These are phyloP conservation scores for Pomacea canaliculata DNA, from an alignment of 2,888 invertebrate species.

Conservation along the genomic window DNA sequence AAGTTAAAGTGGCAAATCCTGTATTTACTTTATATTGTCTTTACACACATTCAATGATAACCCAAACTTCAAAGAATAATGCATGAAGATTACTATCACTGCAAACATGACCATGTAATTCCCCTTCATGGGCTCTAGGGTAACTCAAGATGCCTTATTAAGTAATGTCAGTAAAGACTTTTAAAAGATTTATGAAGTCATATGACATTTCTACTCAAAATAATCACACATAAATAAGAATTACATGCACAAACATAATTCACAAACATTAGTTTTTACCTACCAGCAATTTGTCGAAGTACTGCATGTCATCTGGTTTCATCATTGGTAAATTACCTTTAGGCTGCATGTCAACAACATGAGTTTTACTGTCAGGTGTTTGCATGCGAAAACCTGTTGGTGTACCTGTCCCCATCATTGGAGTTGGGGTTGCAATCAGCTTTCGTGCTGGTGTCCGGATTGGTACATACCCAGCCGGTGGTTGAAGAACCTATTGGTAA, in stretches of 20 bases:
- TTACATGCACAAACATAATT: too few species aligned
- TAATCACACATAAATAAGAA: not conserved
- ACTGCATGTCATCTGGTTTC: slow-evolving; percentile 99
- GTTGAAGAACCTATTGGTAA: slow-evolving; percentile 77
- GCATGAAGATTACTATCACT: too few species aligned
- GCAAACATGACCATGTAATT: too few species aligned
- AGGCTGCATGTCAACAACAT: slow-evolving; percentile 94
- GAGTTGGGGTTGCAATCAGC: slow-evolving; percentile 97
- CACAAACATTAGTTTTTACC: not conserved
- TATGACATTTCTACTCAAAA: not conserved
- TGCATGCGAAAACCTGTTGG: slow-evolving; percentile 70
- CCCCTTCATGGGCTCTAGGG: too few species aligned
- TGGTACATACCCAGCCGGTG: slow-evolving; percentile 95
- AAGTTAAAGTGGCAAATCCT: not conserved
- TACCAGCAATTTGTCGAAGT: slow-evolving; percentile 95
- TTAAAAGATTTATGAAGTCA: not conserved
- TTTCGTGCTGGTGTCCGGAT: slow-evolving; percentile 97
- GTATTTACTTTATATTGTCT: not conserved
- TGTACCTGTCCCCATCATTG: slow-evolving; percentile 75
- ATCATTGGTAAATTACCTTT: slow-evolving; percentile 96
- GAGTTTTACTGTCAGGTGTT: slow-evolving; percentile 65
- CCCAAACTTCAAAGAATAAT: too few species aligned
- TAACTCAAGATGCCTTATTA: too few species aligned
- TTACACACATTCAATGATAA: too few species aligned
- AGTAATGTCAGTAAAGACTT: not conserved